phyloP scores from a whole-genome alignment of 2,113 vertebrate species.

The Aspidoscelis tigris region DNA sequence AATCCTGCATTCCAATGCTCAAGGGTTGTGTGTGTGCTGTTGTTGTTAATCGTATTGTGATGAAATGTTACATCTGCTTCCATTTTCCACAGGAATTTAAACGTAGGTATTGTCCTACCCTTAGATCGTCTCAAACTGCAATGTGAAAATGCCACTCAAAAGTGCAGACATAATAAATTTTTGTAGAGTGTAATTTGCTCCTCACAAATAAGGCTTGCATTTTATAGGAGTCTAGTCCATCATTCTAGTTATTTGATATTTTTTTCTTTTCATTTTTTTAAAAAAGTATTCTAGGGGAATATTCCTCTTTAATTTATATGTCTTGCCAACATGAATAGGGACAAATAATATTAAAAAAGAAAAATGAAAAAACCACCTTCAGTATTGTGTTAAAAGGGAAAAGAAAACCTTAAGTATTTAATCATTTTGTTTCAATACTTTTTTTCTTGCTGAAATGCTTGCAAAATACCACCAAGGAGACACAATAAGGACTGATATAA shows the following conservation, averaged over 20 bases:
- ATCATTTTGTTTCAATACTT: conserved; percentile 43
- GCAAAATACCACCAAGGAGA: conserved; percentile 41
- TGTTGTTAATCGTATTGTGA: background rate
- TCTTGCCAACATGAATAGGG: conserved; percentile 52
- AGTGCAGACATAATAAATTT: background rate
- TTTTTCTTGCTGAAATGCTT: conserved; percentile 38
- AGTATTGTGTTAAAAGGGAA: background rate
- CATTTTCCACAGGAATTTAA: conserved; percentile 40
- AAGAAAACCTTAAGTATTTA: conserved; percentile 31
- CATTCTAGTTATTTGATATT: conserved; percentile 52
- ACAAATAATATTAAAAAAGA: conserved; percentile 28
- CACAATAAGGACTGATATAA: conserved; percentile 68
- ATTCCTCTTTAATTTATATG: conserved; percentile 56
- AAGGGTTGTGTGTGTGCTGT: background rate
- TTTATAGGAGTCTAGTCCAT: conserved; percentile 46
- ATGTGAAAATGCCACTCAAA: conserved; percentile 33
- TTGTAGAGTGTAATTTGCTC: conserved; percentile 48
- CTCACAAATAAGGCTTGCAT: conserved; percentile 33
- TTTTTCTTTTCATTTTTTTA: background rate
- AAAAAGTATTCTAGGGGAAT: conserved; percentile 16
- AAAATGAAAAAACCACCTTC: background rate
- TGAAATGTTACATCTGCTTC: conserved; percentile 43
- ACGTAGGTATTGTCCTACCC: conserved; percentile 37
- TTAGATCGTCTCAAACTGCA: background rate
- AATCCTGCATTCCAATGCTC: background rate